These are phyloP conservation scores for Epizoanthus fatuus DNA, from an alignment of 92 coral and sea anemone genomes.

Conservation along the genomic window DNA sequence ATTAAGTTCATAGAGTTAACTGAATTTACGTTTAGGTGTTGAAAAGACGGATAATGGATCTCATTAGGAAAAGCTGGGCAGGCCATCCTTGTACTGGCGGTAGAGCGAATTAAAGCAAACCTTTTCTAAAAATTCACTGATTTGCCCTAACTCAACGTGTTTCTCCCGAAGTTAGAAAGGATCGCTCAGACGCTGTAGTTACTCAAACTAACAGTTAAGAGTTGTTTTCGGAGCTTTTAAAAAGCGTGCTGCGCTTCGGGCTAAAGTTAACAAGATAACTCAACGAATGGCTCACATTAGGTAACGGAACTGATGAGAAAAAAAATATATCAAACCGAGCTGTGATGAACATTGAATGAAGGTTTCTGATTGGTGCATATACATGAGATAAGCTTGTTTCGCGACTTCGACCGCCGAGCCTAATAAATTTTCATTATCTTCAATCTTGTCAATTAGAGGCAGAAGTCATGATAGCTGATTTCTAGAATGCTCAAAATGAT, in stretches of 20 bases:
- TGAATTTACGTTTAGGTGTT: constrained; percentile 69
- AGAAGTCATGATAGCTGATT: constrained; percentile 63
- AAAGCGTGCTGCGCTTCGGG: constrained; percentile 17
- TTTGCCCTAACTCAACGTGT: not conserved
- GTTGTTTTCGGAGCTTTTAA: constrained; percentile 24
- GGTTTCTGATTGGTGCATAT: constrained; percentile 65
- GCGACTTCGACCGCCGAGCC: constrained; percentile 67
- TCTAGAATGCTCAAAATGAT: constrained; percentile 26
- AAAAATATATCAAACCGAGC: constrained; percentile 57
- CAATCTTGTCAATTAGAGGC: constrained; percentile 54
- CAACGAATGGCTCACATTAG: constrained; percentile 36
- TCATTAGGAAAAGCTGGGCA: constrained; percentile 73
- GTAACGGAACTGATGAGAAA: constrained; percentile 59
- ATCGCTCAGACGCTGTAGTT: not conserved
- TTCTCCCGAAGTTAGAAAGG: not conserved
- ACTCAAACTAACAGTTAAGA: not conserved
- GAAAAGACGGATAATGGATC: constrained; percentile 76
- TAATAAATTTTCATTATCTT: constrained; percentile 76
- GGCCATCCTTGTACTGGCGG: constrained; percentile 48
- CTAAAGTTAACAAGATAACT: constrained; percentile 28
- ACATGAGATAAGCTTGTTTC: constrained; percentile 50
- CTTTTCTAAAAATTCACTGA: not conserved
- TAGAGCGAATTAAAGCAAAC: not conserved
- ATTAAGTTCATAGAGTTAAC: constrained; percentile 71
- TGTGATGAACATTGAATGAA: constrained; percentile 27